Evolutionary conservation across 2,797 vertebrate genomes (phyloP).

Genomic region (Catamblyrhynchus diadema): DNA sequence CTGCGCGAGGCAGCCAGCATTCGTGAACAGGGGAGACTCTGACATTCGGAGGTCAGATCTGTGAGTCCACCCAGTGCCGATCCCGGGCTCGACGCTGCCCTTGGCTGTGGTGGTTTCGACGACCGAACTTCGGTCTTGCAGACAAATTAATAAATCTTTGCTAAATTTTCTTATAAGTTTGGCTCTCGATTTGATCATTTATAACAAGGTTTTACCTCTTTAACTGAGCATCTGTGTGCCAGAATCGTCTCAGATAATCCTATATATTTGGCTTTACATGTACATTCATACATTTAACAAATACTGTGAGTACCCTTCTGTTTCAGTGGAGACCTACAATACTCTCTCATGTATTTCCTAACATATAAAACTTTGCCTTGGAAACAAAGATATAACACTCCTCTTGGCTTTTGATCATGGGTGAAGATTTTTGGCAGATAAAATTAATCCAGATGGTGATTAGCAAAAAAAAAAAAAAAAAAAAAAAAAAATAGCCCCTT

Average conservation of each 20-base stretch:
- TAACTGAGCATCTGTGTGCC: not conserved
- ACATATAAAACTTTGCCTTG: not conserved
- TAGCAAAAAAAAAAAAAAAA: not conserved
- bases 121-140: no score
- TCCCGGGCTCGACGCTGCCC: no score
- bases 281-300: not conserved
- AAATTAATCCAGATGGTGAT: not conserved
- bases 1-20: no score
- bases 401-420: not conserved
- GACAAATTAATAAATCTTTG: no score
- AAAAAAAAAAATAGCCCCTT: accelerated
- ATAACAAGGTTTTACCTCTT: not conserved
- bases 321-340: not conserved
- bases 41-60: no score
- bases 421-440: not conserved
- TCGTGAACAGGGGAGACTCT: no score
- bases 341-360: not conserved
- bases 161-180: no score
- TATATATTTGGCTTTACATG: not conserved
- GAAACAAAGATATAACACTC: not conserved
- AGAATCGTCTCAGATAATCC: not conserved
- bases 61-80: no score
- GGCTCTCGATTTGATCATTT: no score
- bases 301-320: not conserved
- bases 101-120: no score